Conservation (phyloP, 2,888 invertebrate species). For the Tortricodes alternella region DNA sequence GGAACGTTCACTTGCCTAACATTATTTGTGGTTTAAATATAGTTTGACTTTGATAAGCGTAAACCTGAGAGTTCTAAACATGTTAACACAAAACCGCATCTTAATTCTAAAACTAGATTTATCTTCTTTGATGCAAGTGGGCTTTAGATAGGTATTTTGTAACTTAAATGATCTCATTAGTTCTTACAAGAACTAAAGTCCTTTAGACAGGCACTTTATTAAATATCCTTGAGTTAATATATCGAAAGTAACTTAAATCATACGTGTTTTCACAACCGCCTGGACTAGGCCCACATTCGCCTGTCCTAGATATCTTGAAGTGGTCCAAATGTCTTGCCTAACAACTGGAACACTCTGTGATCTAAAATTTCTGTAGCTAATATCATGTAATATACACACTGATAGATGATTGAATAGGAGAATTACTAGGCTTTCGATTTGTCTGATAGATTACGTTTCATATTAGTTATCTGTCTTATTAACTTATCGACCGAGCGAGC, state of each 20-base stretch:
- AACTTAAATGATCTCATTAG: not conserved
- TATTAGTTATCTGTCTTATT: not conserved
- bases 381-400: not conserved
- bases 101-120: too few species aligned
- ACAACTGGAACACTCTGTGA: conserved; percentile 43
- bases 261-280: conserved; percentile 25
- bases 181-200: not conserved
- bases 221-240: conserved; percentile 16
- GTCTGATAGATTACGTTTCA: not conserved
- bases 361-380: not conserved
- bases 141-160: too few species aligned
- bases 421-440: not conserved
- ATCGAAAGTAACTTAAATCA: conserved; percentile 22
- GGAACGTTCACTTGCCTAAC: too few species aligned
- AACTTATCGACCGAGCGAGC: too few species aligned
- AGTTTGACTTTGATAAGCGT: too few species aligned
- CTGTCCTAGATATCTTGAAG: conserved; percentile 50
- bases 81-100: too few species aligned
- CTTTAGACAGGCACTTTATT: not conserved
- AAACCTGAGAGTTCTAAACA: too few species aligned
- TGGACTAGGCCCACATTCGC: conserved; percentile 41
- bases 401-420: conserved; percentile 4
- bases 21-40: too few species aligned
- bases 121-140: too few species aligned
- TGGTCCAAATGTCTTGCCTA: conserved; percentile 44